These are phyloP conservation scores for Macrosoma leucophasiata DNA, from an alignment of 2,888 invertebrate genomes.

Conservation along the genomic window DNA sequence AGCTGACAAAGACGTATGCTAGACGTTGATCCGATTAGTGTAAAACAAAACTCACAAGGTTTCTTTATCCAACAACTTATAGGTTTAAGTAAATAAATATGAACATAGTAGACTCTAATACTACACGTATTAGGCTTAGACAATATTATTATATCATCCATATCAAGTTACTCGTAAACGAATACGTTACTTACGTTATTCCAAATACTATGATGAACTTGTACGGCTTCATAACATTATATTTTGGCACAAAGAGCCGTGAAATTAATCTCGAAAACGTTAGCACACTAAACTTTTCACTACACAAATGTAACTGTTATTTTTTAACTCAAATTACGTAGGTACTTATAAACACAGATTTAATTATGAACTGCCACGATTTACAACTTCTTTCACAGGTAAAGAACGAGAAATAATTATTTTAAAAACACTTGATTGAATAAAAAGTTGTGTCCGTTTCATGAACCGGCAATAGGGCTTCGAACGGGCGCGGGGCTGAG, in stretches of 20 bases:
- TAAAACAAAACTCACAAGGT: not conserved
- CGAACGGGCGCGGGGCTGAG: constrained; percentile 54
- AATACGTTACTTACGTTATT: constrained; percentile 10
- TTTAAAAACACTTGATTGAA: constrained; percentile 10
- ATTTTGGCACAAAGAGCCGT: constrained; percentile 4
- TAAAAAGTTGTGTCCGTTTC: constrained; percentile 8
- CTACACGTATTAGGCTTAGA: too few relatives aligned
- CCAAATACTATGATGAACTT: not conserved
- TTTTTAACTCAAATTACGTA: constrained; percentile 8
- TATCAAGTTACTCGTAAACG: too few relatives aligned
- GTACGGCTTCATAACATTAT: constrained; percentile 8
- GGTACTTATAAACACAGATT: constrained; percentile 3
- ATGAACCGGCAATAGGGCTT: constrained; percentile 30
- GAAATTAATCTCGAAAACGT: constrained; percentile 2
- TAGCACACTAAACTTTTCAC: too few relatives aligned
- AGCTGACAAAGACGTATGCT: too few relatives aligned
- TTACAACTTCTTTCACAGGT: not conserved
- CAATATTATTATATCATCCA: too few relatives aligned
- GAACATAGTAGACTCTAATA: too few relatives aligned
- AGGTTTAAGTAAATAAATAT: too few relatives aligned
- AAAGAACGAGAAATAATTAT: not conserved
- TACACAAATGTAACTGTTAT: constrained; percentile 19
- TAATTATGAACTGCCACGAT: constrained; percentile 6
- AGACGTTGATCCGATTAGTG: too few relatives aligned
- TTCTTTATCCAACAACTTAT: constrained; percentile 9